These are phyloP conservation scores for Raja brachyura DNA, from an alignment of 2,113 vertebrate species.

Conservation along the genomic window DNA sequence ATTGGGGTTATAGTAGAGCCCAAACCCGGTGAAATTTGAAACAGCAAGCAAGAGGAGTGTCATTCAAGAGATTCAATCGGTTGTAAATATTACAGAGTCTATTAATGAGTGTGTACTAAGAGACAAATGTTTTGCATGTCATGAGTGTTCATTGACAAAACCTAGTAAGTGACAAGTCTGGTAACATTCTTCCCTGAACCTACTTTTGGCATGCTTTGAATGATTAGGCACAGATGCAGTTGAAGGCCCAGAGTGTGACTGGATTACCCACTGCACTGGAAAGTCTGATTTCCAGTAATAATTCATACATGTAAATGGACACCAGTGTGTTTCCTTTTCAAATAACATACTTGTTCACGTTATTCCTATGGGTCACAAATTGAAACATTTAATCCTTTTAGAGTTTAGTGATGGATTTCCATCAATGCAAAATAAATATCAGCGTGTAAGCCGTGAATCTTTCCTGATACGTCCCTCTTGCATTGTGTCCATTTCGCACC, in stretches of 20 bases:
- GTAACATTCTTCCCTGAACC: neutral
- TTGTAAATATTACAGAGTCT: neutral
- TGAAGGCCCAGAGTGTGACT: neutral
- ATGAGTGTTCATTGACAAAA: neutral
- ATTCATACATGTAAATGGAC: neutral
- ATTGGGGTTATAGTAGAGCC: neutral
- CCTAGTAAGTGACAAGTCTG: neutral
- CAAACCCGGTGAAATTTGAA: neutral
- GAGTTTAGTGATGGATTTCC: neutral
- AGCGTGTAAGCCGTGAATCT: neutral
- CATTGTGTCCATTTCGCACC: neutral
- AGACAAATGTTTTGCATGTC: neutral
- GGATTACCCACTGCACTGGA: neutral
- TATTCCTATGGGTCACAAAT: neutral
- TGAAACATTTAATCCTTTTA: neutral
- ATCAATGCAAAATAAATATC: neutral
- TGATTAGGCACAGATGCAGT: neutral
- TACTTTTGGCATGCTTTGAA: neutral
- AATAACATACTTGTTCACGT: neutral
- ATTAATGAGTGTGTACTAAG: neutral
- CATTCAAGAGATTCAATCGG: constrained; percentile 21
- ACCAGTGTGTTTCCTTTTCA: neutral
- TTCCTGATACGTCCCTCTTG: neutral
- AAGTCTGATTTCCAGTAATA: neutral
- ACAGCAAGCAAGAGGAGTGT: neutral